Percentiles rank a stretch among this genome's conserved stretches.
phyloP scores from a whole-genome alignment of 1,140 invertebrate species.

The Bombyx mori region ASM3026992v2 NC_085112.1:8969501-8970000 shows the following conservation, averaged over 20 bases:
- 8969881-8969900: too few species aligned
- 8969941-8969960: too few species aligned
- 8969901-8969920: too few species aligned
- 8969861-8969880: too few species aligned
- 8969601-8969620: constrained; percentile 40
- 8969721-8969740: constrained; percentile 53
- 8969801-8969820: constrained; percentile 66
- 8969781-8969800: constrained; percentile 67
- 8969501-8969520: constrained; percentile 11
- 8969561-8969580: constrained; percentile 59
- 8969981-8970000: too few species aligned
- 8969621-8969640: constrained; percentile 55
- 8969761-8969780: constrained; percentile 59
- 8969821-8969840: constrained; percentile 15
- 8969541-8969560: constrained; percentile 19
- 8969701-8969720: constrained; percentile 43
- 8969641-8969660: constrained; percentile 56
- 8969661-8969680: constrained; percentile 68
- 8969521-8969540: constrained; percentile 25
- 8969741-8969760: constrained; percentile 50
- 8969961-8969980: too few species aligned
- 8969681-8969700: constrained; percentile 64
- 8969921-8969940: too few species aligned
- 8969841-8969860: too few species aligned
- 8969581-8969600: constrained; percentile 44